A percentile compares a stretch with the other conserved stretches of the same genome.
Conservation (phyloP, 2,113 vertebrate genomes). For the Scopus umbretta region DNA sequence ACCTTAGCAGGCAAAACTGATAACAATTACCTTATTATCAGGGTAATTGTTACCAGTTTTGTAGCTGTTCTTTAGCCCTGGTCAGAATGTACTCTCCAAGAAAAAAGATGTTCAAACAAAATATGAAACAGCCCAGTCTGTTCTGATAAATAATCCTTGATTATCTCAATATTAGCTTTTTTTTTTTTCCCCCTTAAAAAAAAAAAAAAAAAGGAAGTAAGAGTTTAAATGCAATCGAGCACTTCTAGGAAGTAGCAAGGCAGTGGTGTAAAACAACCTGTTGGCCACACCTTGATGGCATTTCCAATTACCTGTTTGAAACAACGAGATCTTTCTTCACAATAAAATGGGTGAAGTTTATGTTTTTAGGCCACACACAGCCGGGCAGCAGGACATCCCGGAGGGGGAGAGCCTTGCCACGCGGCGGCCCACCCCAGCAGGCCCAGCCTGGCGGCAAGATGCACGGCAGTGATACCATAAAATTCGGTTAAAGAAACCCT, state of each 20-base stretch:
- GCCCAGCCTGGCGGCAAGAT: too few species aligned
- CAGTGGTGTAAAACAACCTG: too few species aligned
- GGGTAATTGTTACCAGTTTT: neutral
- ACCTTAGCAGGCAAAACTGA: too few species aligned
- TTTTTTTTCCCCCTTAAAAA: too few species aligned
- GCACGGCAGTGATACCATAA: too few species aligned
- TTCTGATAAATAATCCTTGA: neutral
- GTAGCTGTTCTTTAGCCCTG: neutral
- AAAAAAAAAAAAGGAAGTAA: neutral
- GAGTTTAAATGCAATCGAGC: neutral
- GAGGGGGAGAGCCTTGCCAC: too few species aligned
- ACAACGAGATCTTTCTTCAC: neutral
- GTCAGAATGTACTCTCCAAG: neutral
- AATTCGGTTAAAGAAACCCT: too few species aligned
- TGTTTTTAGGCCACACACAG: too few species aligned
- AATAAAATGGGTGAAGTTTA: too few species aligned
- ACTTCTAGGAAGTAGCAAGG: neutral
- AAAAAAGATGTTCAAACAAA: neutral
- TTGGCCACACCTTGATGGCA: too few species aligned
- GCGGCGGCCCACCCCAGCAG: accelerated
- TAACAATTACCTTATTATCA: too few species aligned
- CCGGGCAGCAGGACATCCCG: too few species aligned
- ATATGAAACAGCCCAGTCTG: neutral
- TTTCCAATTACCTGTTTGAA: neutral
- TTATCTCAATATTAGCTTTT: neutral